Percentiles rank a stretch among this genome's conserved stretches.
Evolutionary conservation across 2,888 invertebrate genomes (phyloP).

Genomic region (Mesochorus sp.): DNA sequence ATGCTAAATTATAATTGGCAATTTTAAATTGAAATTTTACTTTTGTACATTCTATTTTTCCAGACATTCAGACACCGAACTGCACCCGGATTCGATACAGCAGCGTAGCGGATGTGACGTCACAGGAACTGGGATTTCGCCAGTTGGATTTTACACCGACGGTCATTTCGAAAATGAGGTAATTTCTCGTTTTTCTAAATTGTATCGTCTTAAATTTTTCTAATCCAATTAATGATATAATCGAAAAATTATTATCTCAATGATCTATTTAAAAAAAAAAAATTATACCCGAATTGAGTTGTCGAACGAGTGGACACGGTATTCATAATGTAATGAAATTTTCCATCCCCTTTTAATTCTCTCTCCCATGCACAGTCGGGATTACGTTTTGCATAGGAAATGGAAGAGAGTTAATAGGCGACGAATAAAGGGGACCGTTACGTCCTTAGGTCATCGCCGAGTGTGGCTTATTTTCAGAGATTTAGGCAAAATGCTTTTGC

Average conservation of each 20-base stretch:
- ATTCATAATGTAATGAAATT: background rate
- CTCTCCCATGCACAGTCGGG: background rate
- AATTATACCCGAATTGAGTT: background rate
- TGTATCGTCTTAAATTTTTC: too few relatives aligned
- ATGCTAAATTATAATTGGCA: too few relatives aligned
- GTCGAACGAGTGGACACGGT: background rate
- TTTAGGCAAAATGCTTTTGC: conserved; percentile 74
- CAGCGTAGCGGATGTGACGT: conserved; percentile 77
- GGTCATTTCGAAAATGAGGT: conserved; percentile 80
- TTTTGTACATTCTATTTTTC: conserved; percentile 46
- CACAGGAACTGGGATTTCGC: conserved; percentile 77
- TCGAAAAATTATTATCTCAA: conserved; percentile 27
- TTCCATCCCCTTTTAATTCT: background rate
- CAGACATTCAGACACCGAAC: conserved; percentile 73
- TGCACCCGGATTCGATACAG: conserved; percentile 78
- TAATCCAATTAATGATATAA: conserved; percentile 8
- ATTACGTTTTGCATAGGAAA: conserved; percentile 9
- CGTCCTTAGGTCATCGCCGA: conserved; percentile 44
- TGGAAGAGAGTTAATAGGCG: background rate
- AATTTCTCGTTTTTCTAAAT: conserved; percentile 44
- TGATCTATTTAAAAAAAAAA: background rate
- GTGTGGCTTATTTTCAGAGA: conserved; percentile 66
- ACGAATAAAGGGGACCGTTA: conserved; percentile 7
- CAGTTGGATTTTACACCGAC: conserved; percentile 79
- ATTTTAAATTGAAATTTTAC: background rate